A percentile compares a stretch with the other conserved stretches of the same genome.
Evolutionary conservation across 2,797 vertebrate genomes (phyloP).

Genomic region (Silurus aristotelis): DNA sequence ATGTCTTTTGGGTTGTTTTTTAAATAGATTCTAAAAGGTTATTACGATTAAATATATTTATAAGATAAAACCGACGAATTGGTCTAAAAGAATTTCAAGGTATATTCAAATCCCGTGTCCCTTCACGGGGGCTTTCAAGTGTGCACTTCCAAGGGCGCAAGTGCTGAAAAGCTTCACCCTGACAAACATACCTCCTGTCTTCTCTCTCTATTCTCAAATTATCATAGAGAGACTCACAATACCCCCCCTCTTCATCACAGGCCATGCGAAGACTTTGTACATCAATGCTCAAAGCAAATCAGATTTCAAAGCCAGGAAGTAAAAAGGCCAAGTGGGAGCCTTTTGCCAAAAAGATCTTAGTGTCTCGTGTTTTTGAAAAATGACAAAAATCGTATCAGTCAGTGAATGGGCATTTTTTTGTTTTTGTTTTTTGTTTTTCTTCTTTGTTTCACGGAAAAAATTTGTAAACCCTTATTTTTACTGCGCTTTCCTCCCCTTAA

Average conservation of each 20-base stretch:
- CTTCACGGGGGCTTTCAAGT: slow-evolving; percentile 75
- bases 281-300: slow-evolving; percentile 98
- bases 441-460: slow-evolving; percentile 31
- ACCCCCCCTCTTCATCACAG: slow-evolving; percentile 90
- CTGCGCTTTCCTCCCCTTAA: slow-evolving; percentile 2
- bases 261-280: slow-evolving; percentile 93
- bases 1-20: background rate
- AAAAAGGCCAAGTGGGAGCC: slow-evolving; percentile 77
- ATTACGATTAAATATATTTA: too few relatives aligned
- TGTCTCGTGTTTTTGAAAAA: slow-evolving; percentile 52
- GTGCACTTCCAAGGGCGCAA: slow-evolving; percentile 66
- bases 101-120: slow-evolving; percentile 62
- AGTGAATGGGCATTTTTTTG: background rate
- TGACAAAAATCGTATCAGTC: slow-evolving; percentile 43
- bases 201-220: slow-evolving; percentile 59
- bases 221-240: slow-evolving; percentile 85
- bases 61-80: slow-evolving; percentile 49
- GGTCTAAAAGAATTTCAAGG: slow-evolving; percentile 61
- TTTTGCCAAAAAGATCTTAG: slow-evolving; percentile 60
- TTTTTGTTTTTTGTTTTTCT: too few relatives aligned
- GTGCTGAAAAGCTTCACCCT: slow-evolving; percentile 70
- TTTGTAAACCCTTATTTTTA: slow-evolving; percentile 24
- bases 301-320: slow-evolving; percentile 89
- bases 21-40: too few relatives aligned
- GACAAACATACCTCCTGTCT: slow-evolving; percentile 60